Percentiles rank a stretch among this genome's conserved stretches.
Conservation (phyloP, 2,888 invertebrate genomes). For the Pammene fasciana region DNA sequence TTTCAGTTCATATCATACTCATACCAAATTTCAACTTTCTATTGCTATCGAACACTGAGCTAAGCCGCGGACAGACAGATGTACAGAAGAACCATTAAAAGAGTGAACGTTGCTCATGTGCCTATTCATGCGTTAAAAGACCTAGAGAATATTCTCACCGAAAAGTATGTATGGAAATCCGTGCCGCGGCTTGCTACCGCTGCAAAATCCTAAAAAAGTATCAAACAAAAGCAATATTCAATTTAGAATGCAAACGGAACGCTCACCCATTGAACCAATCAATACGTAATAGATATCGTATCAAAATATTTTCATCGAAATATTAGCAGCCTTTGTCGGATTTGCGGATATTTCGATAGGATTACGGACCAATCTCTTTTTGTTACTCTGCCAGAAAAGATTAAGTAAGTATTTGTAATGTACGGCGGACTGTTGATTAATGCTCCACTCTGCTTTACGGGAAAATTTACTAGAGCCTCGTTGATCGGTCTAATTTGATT, state of each 20-base stretch:
- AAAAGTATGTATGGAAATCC: slow-evolving; percentile 23
- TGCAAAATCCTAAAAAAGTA: slow-evolving; percentile 41
- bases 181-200: slow-evolving; percentile 31
- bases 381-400: slow-evolving; percentile 65
- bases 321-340: slow-evolving; percentile 52
- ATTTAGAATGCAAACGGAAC: slow-evolving; percentile 48
- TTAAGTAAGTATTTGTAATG: slow-evolving; percentile 45
- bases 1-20: too few relatives aligned
- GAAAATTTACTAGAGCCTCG: slow-evolving; percentile 16
- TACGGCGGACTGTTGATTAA: slow-evolving; percentile 38
- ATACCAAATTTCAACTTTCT: too few relatives aligned
- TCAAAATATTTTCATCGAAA: slow-evolving; percentile 59
- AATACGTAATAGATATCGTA: slow-evolving; percentile 56
- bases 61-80: too few relatives aligned
- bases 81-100: too few relatives aligned
- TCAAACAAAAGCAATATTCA: slow-evolving; percentile 45
- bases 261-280: slow-evolving; percentile 51
- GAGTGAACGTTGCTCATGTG: too few relatives aligned
- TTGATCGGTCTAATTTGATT: slow-evolving; percentile 27
- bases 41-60: too few relatives aligned
- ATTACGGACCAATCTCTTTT: slow-evolving; percentile 70
- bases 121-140: slow-evolving; percentile 9
- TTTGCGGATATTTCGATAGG: slow-evolving; percentile 62
- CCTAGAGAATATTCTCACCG: slow-evolving; percentile 7
- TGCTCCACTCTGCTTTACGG: slow-evolving; percentile 28